phyloP scores from a whole-genome alignment of 2,888 invertebrate species.

The Heteromyza rotundicornis region DNA sequence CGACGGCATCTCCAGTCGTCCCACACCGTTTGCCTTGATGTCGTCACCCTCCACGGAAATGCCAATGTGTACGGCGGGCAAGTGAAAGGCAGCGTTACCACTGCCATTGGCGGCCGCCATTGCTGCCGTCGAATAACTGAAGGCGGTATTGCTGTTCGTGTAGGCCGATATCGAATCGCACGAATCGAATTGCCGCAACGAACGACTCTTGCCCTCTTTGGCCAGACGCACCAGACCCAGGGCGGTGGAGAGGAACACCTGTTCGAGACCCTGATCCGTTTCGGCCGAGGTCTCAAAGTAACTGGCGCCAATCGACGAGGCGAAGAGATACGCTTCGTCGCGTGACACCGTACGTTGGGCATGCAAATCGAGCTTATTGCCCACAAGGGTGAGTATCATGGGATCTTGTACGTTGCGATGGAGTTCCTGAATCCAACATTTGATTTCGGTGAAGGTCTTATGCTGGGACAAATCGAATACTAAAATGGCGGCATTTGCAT shows the following conservation, averaged over 20 bases:
- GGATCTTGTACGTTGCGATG: conserved; percentile 79
- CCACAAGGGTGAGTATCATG: conserved; percentile 80
- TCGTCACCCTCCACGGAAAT: conserved; percentile 64
- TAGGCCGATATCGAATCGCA: conserved; percentile 62
- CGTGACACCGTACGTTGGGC: conserved; percentile 68
- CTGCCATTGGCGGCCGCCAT: conserved; percentile 36
- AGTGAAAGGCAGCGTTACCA: conserved; percentile 44
- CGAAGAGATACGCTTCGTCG: conserved; percentile 78
- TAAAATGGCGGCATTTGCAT: conserved; percentile 86
- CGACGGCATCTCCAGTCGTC: conserved; percentile 70
- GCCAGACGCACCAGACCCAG: conserved; percentile 68
- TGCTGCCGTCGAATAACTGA: conserved; percentile 45
- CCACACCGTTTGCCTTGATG: conserved; percentile 69
- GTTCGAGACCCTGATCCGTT: conserved; percentile 77
- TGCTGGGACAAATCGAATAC: conserved; percentile 85
- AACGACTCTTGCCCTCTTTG: conserved; percentile 63
- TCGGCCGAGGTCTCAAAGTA: conserved; percentile 87
- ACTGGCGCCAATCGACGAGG: conserved; percentile 79
- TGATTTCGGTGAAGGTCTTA: conserved; percentile 77
- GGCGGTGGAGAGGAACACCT: conserved; percentile 74
- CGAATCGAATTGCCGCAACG: conserved; percentile 70
- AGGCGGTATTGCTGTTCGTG: conserved; percentile 50
- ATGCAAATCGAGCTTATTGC: conserved; percentile 84
- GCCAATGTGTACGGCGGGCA: conserved; percentile 59
- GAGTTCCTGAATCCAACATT: conserved; percentile 84